phyloP scores from a whole-genome alignment of 2,113 vertebrate genomes.

The Pterocles burchelli region DNA sequence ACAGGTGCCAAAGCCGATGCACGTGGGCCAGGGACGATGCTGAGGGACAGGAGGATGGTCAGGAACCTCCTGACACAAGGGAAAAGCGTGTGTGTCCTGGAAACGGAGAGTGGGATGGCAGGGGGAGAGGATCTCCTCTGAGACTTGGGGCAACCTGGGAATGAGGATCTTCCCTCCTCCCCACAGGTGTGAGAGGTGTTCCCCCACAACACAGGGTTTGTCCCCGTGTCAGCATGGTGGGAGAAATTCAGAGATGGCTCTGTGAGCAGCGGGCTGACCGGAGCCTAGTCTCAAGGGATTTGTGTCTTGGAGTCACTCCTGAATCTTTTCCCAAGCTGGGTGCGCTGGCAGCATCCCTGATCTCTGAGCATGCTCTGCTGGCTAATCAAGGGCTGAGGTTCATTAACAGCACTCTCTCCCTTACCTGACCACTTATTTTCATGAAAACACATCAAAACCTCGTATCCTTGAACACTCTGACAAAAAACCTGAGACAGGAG shows the following conservation, averaged over 20 bases:
- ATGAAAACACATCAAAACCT: neutral
- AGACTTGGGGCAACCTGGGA: neutral
- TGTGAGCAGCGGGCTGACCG: neutral
- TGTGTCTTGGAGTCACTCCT: neutral
- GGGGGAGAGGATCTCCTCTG: neutral
- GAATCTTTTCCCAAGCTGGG: neutral
- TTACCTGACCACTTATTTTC: neutral
- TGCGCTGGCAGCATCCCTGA: neutral
- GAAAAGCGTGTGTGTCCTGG: neutral
- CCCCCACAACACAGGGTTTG: neutral
- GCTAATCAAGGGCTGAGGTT: neutral
- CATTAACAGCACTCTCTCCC: neutral
- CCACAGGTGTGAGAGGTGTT: neutral
- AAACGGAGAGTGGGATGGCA: neutral
- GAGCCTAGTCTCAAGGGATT: neutral
- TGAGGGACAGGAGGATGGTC: fast-evolving
- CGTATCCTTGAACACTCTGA: neutral
- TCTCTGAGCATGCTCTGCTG: neutral
- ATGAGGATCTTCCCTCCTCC: neutral
- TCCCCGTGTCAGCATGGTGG: neutral
- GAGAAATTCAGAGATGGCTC: neutral
- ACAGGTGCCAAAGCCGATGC: conserved; percentile 3
- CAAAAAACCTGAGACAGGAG: neutral
- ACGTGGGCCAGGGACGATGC: neutral
- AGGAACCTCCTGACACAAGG: neutral